These are phyloP conservation scores for Castor canadensis DNA, from an alignment of 2,113 vertebrate species.

Conservation along the genomic window DNA sequence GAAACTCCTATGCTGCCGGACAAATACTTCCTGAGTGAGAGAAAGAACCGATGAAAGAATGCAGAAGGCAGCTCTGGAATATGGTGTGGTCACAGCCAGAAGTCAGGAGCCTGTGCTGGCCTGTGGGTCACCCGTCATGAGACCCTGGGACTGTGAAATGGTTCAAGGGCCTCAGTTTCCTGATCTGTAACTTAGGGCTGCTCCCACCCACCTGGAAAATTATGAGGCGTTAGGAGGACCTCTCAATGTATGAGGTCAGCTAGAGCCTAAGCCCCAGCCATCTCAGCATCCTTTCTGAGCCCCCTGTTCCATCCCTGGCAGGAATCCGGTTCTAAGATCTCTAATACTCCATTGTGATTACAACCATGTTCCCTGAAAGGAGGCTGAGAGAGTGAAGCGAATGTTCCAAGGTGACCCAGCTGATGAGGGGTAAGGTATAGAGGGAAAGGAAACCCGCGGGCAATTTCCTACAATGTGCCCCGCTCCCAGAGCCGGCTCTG, in stretches of 20 bases:
- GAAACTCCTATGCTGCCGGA: no score
- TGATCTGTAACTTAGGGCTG: not conserved
- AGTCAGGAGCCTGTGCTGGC: not conserved
- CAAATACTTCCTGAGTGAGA: not conserved
- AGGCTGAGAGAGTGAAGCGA: not conserved
- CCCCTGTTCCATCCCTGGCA: no score
- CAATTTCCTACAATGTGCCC: not conserved
- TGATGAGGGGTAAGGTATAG: no score
- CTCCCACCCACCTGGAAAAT: not conserved
- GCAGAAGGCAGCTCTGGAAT: constrained; percentile 9
- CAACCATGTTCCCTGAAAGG: not conserved
- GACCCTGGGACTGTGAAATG: not conserved
- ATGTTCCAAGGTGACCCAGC: not conserved
- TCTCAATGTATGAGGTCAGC: not conserved
- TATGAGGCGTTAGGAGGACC: not conserved
- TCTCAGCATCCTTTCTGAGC: accelerated
- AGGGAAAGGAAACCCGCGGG: not conserved
- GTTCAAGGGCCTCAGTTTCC: not conserved
- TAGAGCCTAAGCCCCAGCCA: not conserved
- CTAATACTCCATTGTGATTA: no score
- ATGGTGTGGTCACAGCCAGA: not conserved
- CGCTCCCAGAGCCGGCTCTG: no score
- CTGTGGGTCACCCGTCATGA: not conserved
- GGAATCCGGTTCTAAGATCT: not conserved
- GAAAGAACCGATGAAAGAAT: not conserved